Conservation (phyloP, 2,888 invertebrate genomes). For the Aphodius granarius region DNA sequence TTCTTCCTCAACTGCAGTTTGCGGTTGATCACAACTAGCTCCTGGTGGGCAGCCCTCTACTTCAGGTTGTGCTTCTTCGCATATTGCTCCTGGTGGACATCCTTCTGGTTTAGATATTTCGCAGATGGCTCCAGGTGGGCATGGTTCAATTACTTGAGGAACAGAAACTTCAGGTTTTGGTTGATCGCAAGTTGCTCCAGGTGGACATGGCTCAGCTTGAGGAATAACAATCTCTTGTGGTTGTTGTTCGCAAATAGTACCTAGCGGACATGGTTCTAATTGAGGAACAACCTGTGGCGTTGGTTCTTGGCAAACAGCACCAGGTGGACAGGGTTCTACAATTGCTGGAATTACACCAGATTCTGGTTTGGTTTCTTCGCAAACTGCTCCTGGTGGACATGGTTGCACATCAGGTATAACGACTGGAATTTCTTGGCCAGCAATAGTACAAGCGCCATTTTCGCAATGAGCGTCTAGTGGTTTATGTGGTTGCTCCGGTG, state of each 20-base stretch:
- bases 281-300: constrained; percentile 29
- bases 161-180: constrained; percentile 30
- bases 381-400: constrained; percentile 20
- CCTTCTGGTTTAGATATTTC: constrained; percentile 30
- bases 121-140: constrained; percentile 21
- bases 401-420: constrained; percentile 15
- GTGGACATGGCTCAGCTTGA: background rate
- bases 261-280: background rate
- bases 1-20: constrained; percentile 16
- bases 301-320: constrained; percentile 21
- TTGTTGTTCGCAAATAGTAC: constrained; percentile 2
- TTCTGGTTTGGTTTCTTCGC: constrained; percentile 24
- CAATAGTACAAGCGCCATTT: constrained; percentile 9
- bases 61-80: constrained; percentile 15
- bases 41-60: background rate
- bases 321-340: constrained; percentile 16
- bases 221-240: constrained; percentile 7
- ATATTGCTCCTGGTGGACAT: constrained; percentile 18
- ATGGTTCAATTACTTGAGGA: constrained; percentile 16
- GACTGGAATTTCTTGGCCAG: constrained; percentile 13
- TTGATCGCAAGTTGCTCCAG: constrained; percentile 24
- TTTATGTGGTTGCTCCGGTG: background rate
- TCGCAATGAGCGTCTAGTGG: constrained; percentile 8
- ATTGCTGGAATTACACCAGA: constrained; percentile 19
- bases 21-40: constrained; percentile 15